These are phyloP conservation scores for Eremobia ochroleuca DNA, from an alignment of 2,888 invertebrate genomes.

Conservation along the genomic window DNA sequence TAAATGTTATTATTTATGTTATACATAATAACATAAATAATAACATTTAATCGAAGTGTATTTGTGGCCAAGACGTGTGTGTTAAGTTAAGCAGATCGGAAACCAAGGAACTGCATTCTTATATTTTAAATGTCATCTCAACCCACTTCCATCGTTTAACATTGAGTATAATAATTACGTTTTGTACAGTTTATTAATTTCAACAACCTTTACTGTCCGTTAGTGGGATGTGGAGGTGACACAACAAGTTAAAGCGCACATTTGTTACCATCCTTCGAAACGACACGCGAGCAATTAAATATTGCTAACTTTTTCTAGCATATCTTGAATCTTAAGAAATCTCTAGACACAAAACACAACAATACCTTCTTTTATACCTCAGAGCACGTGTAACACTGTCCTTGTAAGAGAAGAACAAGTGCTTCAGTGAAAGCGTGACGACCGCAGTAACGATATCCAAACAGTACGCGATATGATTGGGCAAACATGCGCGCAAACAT, in stretches of 20 bases:
- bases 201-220: no score
- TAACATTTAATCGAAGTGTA: no score
- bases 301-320: neutral
- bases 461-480: constrained; percentile 69
- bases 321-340: neutral
- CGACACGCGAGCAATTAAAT: neutral
- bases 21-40: no score
- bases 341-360: neutral
- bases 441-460: constrained; percentile 78
- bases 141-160: neutral
- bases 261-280: neutral
- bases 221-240: no score
- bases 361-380: no score
- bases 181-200: no score
- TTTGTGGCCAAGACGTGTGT: neutral
- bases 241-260: no score
- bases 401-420: constrained; percentile 24
- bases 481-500: constrained; percentile 62
- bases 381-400: constrained; percentile 20
- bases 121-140: no score
- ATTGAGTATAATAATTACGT: no score
- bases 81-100: neutral
- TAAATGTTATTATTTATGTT: neutral
- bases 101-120: neutral
- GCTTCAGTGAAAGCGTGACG: constrained; percentile 52